phyloP scores from a whole-genome alignment of 2,113 vertebrate species.

The Trematomus loennbergii region DNA sequence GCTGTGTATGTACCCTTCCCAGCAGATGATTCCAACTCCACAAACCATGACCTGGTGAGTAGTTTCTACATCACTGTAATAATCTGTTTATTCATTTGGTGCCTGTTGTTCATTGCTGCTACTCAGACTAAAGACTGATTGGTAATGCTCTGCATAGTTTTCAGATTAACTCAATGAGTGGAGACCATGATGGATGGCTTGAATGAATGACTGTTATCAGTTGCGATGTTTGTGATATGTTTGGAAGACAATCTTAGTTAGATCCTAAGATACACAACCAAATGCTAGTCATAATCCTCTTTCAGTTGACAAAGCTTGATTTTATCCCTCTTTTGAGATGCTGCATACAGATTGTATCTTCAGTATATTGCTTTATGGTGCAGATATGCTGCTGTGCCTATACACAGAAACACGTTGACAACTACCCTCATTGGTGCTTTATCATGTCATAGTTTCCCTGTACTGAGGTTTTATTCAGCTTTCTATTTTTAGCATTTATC shows the following conservation, averaged over 20 bases:
- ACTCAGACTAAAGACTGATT: neutral
- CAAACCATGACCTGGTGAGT: constrained; percentile 99
- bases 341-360: constrained; percentile 22
- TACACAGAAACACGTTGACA: constrained; percentile 61
- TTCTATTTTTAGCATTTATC: constrained; percentile 76
- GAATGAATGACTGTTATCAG: neutral
- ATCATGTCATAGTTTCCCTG: constrained; percentile 68
- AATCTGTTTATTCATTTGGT: neutral
- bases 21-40: constrained; percentile 99
- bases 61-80: neutral
- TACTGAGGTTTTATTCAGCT: constrained; percentile 67
- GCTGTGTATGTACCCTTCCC: constrained; percentile 99
- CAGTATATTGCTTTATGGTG: constrained; percentile 47
- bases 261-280: neutral
- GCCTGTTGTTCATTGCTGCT: neutral
- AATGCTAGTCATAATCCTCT: constrained; percentile 9
- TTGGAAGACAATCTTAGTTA: neutral
- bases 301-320: constrained; percentile 17
- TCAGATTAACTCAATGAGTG: neutral
- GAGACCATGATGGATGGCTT: neutral
- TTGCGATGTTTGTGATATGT: neutral
- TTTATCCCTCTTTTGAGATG: neutral
- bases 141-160: neutral
- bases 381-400: constrained; percentile 48
- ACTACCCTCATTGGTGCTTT: constrained; percentile 60